phyloP scores from a whole-genome alignment of 1,140 invertebrate species.

The Brachionus paranguensis region DNA sequence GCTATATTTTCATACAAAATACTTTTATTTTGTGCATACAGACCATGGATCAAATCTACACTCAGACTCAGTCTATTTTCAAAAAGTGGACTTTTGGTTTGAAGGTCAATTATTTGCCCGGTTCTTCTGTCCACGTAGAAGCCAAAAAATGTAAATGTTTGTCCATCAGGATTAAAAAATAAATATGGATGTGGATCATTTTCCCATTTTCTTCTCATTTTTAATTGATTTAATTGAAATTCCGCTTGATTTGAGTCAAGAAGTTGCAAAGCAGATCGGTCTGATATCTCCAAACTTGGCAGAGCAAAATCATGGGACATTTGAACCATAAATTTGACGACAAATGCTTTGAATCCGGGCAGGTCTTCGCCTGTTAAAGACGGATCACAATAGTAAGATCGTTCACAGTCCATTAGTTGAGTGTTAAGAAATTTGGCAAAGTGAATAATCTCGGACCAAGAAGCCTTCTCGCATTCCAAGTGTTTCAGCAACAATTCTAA shows the following conservation, averaged over 20 bases:
- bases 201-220: conserved; percentile 36
- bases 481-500: conserved; percentile 43
- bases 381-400: conserved; percentile 45
- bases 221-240: conserved; percentile 21
- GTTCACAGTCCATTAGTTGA: conserved; percentile 48
- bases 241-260: not conserved
- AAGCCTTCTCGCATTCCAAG: conserved; percentile 49
- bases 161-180: conserved; percentile 32
- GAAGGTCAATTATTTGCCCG: not conserved
- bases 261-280: conserved; percentile 8
- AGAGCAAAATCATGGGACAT: conserved; percentile 30
- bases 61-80: not conserved
- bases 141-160: conserved; percentile 38
- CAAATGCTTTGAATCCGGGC: conserved; percentile 13
- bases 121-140: not conserved
- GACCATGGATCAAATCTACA: not conserved
- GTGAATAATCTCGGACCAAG: conserved; percentile 50
- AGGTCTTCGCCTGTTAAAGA: conserved; percentile 45
- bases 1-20: not conserved
- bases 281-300: conserved; percentile 11
- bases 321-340: conserved; percentile 19
- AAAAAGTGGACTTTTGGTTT: not conserved
- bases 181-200: conserved; percentile 35
- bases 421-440: conserved; percentile 51
- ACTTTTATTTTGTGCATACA: not conserved